Conservation (phyloP, 2,797 vertebrate genomes). For the Chanos chanos region DNA sequence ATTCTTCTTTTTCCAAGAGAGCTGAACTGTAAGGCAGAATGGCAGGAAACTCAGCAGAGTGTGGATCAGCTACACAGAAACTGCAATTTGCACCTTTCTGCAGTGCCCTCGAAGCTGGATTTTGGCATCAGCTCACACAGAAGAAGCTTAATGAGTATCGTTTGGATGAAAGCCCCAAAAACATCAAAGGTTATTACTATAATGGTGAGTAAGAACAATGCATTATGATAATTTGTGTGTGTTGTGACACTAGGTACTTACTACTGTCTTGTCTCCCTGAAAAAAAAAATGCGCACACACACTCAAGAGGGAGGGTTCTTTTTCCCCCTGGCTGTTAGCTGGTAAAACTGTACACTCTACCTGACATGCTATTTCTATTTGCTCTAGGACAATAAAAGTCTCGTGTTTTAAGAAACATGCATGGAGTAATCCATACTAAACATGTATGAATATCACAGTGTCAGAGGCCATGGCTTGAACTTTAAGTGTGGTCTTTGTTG, state of each 20-base stretch:
- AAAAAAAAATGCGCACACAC: not conserved
- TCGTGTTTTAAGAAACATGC: too few relatives aligned
- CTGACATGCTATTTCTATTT: too few relatives aligned
- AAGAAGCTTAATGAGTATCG: slow-evolving; percentile 92
- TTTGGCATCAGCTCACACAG: slow-evolving; percentile 96
- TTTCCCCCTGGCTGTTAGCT: too few relatives aligned
- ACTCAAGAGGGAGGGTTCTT: too few relatives aligned
- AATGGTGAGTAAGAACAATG: slow-evolving; percentile 74
- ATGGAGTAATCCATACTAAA: too few relatives aligned
- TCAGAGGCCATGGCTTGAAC: too few relatives aligned
- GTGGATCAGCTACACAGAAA: slow-evolving; percentile 54
- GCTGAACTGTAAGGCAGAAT: slow-evolving; percentile 51
- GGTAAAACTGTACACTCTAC: too few relatives aligned
- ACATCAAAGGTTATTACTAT: slow-evolving; percentile 91
- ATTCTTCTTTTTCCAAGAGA: slow-evolving; percentile 21
- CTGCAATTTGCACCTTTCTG: slow-evolving; percentile 93
- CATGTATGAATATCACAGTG: too few relatives aligned
- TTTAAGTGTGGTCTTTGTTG: too few relatives aligned
- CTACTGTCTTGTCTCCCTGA: not conserved
- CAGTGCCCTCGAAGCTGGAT: slow-evolving; percentile 92
- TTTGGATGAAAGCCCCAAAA: slow-evolving; percentile 86
- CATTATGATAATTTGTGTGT: not conserved
- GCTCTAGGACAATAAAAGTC: too few relatives aligned
- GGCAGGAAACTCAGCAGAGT: slow-evolving; percentile 61
- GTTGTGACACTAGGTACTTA: not conserved